Base-by-base conservation (phyloP, 2,888 invertebrate genomes). In the Serripes groenlandicus region DNA sequence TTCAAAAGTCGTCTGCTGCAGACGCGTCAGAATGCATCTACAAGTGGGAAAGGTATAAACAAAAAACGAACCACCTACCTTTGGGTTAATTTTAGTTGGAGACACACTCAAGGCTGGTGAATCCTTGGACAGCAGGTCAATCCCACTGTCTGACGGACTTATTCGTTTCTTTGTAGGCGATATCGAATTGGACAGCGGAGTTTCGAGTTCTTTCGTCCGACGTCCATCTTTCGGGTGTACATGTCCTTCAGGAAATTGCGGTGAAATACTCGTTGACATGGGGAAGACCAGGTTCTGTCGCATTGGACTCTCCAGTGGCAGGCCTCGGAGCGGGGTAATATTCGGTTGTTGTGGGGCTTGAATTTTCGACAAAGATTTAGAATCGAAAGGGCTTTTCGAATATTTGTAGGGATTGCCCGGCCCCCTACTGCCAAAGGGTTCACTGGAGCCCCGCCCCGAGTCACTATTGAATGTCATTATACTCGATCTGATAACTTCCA, bases 81-180 rank as follows among this genome's bases (percentile, higher is more conserved):
- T 85, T 56, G 85, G 85, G 68, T 85, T 85, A 9, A 82, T 54
- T 56, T 79, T 85, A 3, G 74, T 49, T 15, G 85, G 82, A 15
- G 82, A 82, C 23, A 85, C 34, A 54, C 79, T 82, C 42, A 82
- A 21, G 3, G 81, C 54, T 2, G 78, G 71, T 0, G 62, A 58
- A 11, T 32, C 37, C n/a, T 71, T 79, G 5, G 78, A 80, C 3
- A 82, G 37, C 23, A 85, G 58, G 28, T 79, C 85, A 32, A 86
- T 78, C 21, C 84, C 86, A 49, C 86, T 84, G 68, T 88, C 87
- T 15, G 76, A 56, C 3, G 82, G 78, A 58, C 81, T 81, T 28
- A 79, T 71, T n/a, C 78, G 23, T 28, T 84, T 78, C 34, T 71
- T 75, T 56, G 68, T 69, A 3, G 78, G 75, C n/a, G 56, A 42